Percentiles rank a stretch among this genome's conserved stretches.
Conservation (phyloP, 2,113 vertebrate species). For the Toxotes jaculatrix region DNA sequence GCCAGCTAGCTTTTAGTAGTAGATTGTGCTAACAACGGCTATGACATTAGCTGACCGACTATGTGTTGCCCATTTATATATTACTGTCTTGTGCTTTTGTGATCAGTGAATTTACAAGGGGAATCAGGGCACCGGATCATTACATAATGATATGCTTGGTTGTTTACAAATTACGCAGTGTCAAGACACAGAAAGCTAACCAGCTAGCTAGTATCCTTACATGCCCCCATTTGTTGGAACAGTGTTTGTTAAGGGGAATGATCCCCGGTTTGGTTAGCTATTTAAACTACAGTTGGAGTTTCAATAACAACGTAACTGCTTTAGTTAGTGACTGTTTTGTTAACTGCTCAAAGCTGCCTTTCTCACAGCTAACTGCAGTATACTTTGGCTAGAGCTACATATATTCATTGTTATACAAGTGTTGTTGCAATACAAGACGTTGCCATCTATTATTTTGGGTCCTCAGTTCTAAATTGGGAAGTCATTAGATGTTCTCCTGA, state of each 20-base stretch:
- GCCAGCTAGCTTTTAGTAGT: constrained; percentile 43
- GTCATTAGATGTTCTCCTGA: not conserved
- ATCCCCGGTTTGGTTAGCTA: not conserved
- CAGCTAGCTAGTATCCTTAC: constrained; percentile 55
- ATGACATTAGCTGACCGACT: constrained; percentile 47
- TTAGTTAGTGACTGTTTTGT: not conserved
- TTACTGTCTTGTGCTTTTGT: not conserved
- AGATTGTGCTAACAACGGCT: constrained; percentile 49
- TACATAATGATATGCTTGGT: not conserved
- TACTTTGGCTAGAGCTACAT: not conserved
- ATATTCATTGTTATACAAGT: not conserved
- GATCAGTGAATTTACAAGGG: not conserved
- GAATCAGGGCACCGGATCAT: rapidly evolving
- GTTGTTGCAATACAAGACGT: not conserved
- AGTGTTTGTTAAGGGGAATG: constrained; percentile 9
- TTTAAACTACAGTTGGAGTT: not conserved
- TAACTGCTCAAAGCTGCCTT: not conserved
- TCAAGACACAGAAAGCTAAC: constrained; percentile 42
- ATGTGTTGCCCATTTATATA: not conserved
- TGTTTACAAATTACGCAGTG: not conserved
- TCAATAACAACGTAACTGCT: rapidly evolving
- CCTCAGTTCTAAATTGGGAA: not conserved
- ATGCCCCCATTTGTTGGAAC: constrained; percentile 41
- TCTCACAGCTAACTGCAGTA: not conserved
- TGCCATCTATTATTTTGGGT: not conserved